phyloP scores from a whole-genome alignment of 2,888 invertebrate species.

The Cylindroiulus punctatus region DNA sequence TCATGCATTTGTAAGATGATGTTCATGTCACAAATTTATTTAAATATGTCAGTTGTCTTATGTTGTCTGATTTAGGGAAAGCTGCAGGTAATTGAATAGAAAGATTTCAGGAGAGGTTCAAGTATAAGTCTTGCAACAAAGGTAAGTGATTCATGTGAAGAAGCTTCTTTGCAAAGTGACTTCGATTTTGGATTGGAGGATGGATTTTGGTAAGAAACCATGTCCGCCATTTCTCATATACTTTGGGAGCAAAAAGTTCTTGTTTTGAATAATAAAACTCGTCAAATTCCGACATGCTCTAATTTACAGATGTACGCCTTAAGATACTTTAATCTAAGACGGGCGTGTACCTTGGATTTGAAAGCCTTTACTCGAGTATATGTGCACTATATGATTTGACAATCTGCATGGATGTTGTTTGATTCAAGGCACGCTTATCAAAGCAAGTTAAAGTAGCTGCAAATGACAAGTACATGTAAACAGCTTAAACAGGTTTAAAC shows the following conservation, averaged over 20 bases:
- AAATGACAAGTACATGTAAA: no score
- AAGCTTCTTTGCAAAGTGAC: neutral
- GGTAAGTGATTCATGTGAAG: neutral
- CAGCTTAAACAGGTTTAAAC: no score
- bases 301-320: no score
- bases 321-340: no score
- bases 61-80: neutral
- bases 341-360: no score
- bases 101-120: neutral
- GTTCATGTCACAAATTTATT: neutral
- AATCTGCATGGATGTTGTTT: no score
- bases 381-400: no score
- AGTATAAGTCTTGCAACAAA: neutral
- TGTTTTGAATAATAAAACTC: neutral
- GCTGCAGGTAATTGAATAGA: neutral
- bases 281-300: neutral
- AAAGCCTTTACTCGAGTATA: no score
- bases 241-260: neutral
- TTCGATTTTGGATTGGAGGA: no score
- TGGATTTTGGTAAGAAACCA: neutral
- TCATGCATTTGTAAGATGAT: conserved; percentile 1
- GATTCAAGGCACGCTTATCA: no score
- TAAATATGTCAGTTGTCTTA: conserved; percentile 8
- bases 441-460: no score
- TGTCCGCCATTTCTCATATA: neutral